phyloP scores from a whole-genome alignment of 2,888 invertebrate species.

The Cloeon dipterum region DNA sequence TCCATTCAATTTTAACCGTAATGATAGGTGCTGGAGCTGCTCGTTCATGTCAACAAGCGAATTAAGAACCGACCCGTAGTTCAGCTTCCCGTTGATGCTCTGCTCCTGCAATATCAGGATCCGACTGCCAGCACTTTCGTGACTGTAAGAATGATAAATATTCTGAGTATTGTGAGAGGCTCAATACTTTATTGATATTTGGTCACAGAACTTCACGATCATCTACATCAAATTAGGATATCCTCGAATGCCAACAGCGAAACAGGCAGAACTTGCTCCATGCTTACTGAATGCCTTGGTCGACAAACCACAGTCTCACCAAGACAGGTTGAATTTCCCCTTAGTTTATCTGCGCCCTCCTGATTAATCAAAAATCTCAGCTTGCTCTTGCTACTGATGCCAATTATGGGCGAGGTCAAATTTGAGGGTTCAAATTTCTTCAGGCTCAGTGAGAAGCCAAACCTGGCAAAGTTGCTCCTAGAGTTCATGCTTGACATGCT shows the following conservation, averaged over 20 bases:
- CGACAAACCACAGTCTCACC: conserved; percentile 58
- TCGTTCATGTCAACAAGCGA: conserved; percentile 78
- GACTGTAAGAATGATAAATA: conserved; percentile 42
- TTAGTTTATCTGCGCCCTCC: not conserved
- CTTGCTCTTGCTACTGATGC: conserved; percentile 55
- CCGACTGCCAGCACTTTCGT: conserved; percentile 56
- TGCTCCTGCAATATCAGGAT: conserved; percentile 59
- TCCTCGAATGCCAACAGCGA: conserved; percentile 49
- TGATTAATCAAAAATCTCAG: conserved; percentile 21
- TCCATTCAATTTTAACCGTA: no score
- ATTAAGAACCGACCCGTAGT: conserved; percentile 64
- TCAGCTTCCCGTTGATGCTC: conserved; percentile 63
- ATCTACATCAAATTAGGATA: conserved; percentile 85
- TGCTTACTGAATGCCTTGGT: conserved; percentile 51
- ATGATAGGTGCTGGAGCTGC: conserved; percentile 64
- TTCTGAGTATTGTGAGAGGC: no score
- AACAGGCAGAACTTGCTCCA: conserved; percentile 53
- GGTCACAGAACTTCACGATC: conserved; percentile 69
- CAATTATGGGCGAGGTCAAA: conserved; percentile 47
- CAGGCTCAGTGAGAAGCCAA: conserved; percentile 48
- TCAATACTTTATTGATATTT: no score
- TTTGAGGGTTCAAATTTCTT: conserved; percentile 33
- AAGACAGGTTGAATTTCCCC: conserved; percentile 18
- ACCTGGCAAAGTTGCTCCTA: conserved; percentile 39
- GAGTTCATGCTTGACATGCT: conserved; percentile 62